Evolutionary conservation across 2,888 invertebrate genomes (phyloP).

Genomic region (Sisyra nigra): DNA sequence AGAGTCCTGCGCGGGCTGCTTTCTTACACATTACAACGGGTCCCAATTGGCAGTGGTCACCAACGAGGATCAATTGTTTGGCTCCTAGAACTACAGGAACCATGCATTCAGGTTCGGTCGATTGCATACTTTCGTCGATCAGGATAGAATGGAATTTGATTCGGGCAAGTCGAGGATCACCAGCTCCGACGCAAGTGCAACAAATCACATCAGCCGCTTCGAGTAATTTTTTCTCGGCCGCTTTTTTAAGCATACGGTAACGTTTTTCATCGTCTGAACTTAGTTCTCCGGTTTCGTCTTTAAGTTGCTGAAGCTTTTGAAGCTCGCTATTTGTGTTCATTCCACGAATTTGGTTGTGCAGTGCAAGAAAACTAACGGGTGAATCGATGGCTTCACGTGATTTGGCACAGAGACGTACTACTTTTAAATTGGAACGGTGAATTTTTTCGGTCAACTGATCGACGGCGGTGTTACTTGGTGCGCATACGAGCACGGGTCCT

Average conservation of each 20-base stretch:
- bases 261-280: slow-evolving; percentile 91
- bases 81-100: slow-evolving; percentile 97
- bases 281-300: slow-evolving; percentile 96
- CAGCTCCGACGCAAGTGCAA: slow-evolving; percentile 97
- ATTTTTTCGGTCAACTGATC: slow-evolving; percentile 99
- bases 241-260: slow-evolving; percentile 77
- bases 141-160: slow-evolving; percentile 92
- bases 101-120: slow-evolving; percentile 97
- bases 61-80: slow-evolving; percentile 90
- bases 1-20: slow-evolving; percentile 91
- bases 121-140: slow-evolving; percentile 88
- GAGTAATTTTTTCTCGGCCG: slow-evolving; percentile 76
- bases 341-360: slow-evolving; percentile 94
- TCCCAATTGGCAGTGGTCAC: slow-evolving; percentile 97
- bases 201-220: slow-evolving; percentile 98
- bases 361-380: slow-evolving; percentile 86
- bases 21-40: slow-evolving; percentile 99
- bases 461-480: slow-evolving; percentile 97
- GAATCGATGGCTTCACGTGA: slow-evolving; percentile 97
- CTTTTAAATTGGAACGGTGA: slow-evolving; percentile 88
- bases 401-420: slow-evolving; percentile 90
- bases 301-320: slow-evolving; percentile 86
- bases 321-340: slow-evolving; percentile 88
- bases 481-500: slow-evolving; percentile 92
- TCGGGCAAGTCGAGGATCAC: slow-evolving; percentile 83